phyloP scores from a whole-genome alignment of 2,797 vertebrate species.

The Anniella stebbinsi region DNA sequence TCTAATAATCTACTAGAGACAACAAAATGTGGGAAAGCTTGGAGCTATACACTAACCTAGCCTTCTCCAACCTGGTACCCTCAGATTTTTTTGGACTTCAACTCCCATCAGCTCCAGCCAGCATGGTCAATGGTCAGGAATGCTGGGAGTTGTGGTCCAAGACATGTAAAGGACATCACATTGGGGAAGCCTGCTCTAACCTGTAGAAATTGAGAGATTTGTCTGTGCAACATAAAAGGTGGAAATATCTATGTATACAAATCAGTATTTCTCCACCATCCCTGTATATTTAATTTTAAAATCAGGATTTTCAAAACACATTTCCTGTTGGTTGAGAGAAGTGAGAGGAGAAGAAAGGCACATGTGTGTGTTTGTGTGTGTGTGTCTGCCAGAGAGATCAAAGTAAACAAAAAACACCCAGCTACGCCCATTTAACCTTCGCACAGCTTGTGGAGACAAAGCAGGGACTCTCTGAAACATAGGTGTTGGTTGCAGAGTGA shows the following conservation, averaged over 20 bases:
- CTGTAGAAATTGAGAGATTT: background rate
- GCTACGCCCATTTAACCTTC: background rate
- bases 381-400: background rate
- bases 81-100: background rate
- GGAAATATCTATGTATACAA: background rate
- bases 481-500: background rate
- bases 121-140: background rate
- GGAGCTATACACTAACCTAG: background rate
- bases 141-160: background rate
- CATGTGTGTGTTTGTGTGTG: too few relatives aligned
- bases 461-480: too few relatives aligned
- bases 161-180: background rate
- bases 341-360: background rate
- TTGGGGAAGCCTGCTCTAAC: background rate
- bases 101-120: too few relatives aligned
- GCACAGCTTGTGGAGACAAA: background rate
- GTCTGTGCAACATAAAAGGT: too few relatives aligned
- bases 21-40: background rate
- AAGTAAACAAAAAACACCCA: background rate
- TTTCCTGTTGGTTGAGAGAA: background rate
- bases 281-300: background rate
- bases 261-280: background rate
- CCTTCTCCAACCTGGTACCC: background rate
- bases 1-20: background rate
- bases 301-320: conserved; percentile 4